Percentiles rank a stretch among this genome's conserved stretches.
These are phyloP conservation scores for Epizoanthus rinbou DNA, from an alignment of 92 coral and sea anemone genomes.

Conservation along the genomic window DNA sequence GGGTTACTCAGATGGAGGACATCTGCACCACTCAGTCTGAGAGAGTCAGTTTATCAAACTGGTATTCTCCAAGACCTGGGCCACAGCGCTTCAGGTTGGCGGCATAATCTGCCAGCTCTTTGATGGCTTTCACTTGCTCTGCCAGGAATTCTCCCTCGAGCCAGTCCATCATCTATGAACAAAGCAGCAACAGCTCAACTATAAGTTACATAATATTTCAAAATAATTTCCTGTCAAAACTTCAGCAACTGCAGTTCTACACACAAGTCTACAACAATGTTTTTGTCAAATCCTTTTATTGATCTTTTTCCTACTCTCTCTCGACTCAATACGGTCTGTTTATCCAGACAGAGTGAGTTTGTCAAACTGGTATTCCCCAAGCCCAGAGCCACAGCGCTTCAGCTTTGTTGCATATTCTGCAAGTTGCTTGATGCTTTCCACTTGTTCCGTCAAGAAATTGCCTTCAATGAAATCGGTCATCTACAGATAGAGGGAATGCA, in stretches of 20 bases:
- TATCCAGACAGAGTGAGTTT: slow-evolving; percentile 69
- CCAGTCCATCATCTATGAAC: slow-evolving; percentile 88
- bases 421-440: slow-evolving; percentile 81
- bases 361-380: slow-evolving; percentile 86
- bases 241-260: not conserved
- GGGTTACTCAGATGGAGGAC: not conserved
- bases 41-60: slow-evolving; percentile 97
- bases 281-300: slow-evolving; percentile 2
- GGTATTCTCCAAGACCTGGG: slow-evolving; percentile 92
- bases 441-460: slow-evolving; percentile 76
- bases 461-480: slow-evolving; percentile 78
- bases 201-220: not conserved
- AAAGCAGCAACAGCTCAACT: slow-evolving; percentile 14
- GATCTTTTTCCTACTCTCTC: not conserved
- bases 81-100: slow-evolving; percentile 94
- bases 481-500: slow-evolving; percentile 50
- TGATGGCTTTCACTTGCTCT: slow-evolving; percentile 93
- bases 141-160: slow-evolving; percentile 79
- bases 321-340: not conserved
- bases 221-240: not conserved
- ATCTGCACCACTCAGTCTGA: slow-evolving; percentile 48
- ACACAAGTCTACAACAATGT: not conserved
- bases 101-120: slow-evolving; percentile 74
- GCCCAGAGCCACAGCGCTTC: slow-evolving; percentile 80
- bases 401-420: slow-evolving; percentile 59